Evolutionary conservation across 2,797 vertebrate species (phyloP).

Genomic region (Enteromius anoplus): DNA sequence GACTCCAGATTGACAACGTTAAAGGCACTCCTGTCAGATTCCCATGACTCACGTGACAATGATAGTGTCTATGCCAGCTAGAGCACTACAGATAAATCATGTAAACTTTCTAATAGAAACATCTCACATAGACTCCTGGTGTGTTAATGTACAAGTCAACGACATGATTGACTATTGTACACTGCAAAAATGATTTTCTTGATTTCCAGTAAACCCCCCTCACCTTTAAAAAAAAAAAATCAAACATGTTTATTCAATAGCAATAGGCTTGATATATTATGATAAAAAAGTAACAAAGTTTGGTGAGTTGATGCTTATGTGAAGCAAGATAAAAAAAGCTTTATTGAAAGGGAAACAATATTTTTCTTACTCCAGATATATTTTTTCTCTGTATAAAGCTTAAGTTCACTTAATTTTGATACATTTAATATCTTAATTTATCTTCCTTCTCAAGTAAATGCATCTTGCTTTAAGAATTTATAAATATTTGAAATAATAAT

Average conservation of each 20-base stretch:
- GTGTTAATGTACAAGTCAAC: not conserved
- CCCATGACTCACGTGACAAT: constrained; percentile 24
- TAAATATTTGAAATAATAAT: not conserved
- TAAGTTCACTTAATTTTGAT: not conserved
- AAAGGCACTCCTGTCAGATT: constrained; percentile 57
- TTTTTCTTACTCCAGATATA: not conserved
- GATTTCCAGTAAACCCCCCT: not conserved
- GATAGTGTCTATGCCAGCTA: constrained; percentile 40
- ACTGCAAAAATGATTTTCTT: not conserved
- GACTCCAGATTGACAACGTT: constrained; percentile 42
- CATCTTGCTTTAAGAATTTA: not conserved
- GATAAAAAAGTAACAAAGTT: not conserved
- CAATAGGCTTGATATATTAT: not conserved
- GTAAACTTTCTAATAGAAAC: constrained; percentile 6
- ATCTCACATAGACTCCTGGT: not conserved
- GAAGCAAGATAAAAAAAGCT: not conserved
- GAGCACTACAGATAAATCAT: constrained; percentile 26
- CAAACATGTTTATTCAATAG: not conserved
- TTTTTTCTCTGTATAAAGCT: not conserved
- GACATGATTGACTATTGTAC: not conserved
- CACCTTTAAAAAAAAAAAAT: too few species aligned
- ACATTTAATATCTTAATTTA: not conserved
- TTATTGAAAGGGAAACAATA: not conserved
- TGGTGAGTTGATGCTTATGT: not conserved
- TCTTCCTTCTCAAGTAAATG: not conserved